Evolutionary conservation across 2,797 vertebrate genomes (phyloP), one percentile per base, ranked within the genome.

Genomic region (Melanotaenia pygmaea): DNA sequence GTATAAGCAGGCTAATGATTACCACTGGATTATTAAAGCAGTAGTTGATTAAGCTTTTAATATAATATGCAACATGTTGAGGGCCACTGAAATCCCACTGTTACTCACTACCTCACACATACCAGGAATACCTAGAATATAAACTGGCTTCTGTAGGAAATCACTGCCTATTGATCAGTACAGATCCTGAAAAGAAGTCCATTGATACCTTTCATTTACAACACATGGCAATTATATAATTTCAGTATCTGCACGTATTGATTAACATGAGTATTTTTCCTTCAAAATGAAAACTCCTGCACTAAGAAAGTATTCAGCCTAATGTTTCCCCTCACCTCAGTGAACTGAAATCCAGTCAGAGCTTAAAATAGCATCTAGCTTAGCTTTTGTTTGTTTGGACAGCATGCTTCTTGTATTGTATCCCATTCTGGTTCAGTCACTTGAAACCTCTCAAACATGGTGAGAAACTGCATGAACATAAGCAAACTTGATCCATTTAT

Each of bases 41-140:
- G 54, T 26, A 26, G 3, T 2, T 10, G 3, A 34, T 59, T 14
- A 74, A 54, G 14, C 10, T 5, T 7, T 16, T 37, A 35, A 14
- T 54, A 37, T 14, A 62, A 64, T 70, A 10, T 47, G 56, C 59
- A 63, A 9, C 53, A 54, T 30, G n/a, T 16, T 67, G 53, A 53
- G 4, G 12, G 6, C 12, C 54, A 7, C 32, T 45, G 37, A 63
- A 13, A 71, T 3, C 2, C 38, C n/a, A n/a, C 18, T 51, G 65
- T 80, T 66, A 63, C 70, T 78, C 43, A 81, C 65, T 64, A 72
- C 38, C 30, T 58, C 32, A 40, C 63, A 14, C 24, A 59, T 43
- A 65, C 38, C 13, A 13, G 38, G 38, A 40, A 40, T 40, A 14
- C 14, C 11, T 40, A 12, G 3, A 40, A 13, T 14, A 40, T 12